Evolutionary conservation across 2,113 vertebrate genomes (phyloP).

Genomic region (Petroica traversi): DNA sequence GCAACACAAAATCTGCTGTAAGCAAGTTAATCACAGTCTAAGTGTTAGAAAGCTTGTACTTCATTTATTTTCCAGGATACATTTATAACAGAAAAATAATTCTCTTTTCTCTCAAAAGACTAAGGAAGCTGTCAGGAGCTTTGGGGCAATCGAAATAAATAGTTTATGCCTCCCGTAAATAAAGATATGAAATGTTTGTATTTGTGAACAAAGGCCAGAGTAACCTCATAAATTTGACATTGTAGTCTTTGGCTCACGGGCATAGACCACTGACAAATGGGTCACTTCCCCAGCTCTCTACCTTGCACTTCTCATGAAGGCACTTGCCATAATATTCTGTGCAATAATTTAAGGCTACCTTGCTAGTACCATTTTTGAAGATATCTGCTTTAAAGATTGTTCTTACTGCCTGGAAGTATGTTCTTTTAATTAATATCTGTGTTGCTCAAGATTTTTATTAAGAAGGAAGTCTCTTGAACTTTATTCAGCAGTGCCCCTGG

Average conservation of each 20-base stretch:
- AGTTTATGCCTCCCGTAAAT: slow-evolving; percentile 11
- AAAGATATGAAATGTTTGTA: slow-evolving; percentile 23
- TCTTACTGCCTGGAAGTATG: neutral
- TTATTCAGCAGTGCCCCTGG: neutral
- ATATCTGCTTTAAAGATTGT: neutral
- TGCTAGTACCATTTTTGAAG: neutral
- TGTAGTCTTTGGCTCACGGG: neutral
- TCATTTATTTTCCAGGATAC: slow-evolving; percentile 30
- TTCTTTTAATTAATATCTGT: neutral
- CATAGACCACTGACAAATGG: neutral
- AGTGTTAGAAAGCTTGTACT: slow-evolving; percentile 42
- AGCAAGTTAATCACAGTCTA: slow-evolving; percentile 55
- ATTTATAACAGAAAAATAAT: slow-evolving; percentile 41
- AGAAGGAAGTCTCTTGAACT: neutral
- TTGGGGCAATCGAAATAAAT: slow-evolving; percentile 33
- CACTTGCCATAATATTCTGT: neutral
- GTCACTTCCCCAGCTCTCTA: neutral
- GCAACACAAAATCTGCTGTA: slow-evolving; percentile 39
- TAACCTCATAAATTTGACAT: neutral
- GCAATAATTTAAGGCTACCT: neutral
- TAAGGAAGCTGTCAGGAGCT: neutral
- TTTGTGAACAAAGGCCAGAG: slow-evolving; percentile 8
- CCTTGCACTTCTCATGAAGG: neutral
- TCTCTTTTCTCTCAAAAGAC: slow-evolving; percentile 33
- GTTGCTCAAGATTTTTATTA: neutral